A percentile compares a stretch with the other conserved stretches of the same genome.
Evolutionary conservation across 2,888 invertebrate genomes (phyloP).

Genomic region (Shargacucullia verbasci): DNA sequence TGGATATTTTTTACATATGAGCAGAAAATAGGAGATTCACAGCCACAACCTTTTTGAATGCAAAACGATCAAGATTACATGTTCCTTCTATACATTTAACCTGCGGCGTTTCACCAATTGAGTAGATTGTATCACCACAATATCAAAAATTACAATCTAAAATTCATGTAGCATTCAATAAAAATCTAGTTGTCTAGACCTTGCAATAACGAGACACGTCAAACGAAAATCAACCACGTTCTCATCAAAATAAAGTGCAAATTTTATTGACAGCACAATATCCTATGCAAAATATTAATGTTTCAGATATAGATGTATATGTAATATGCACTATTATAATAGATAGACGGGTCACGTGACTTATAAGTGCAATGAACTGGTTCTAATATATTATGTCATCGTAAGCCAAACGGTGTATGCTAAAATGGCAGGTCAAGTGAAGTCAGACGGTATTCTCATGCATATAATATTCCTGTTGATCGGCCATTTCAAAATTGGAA

Average conservation of each 20-base stretch:
- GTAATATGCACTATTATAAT: conserved; percentile 38
- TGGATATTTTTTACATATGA: too few species aligned
- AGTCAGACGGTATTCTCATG: not conserved
- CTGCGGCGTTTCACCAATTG: not conserved
- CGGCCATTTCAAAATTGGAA: too few species aligned
- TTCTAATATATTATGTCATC: conserved; percentile 47
- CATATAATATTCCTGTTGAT: not conserved
- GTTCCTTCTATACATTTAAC: not conserved
- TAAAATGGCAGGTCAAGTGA: conserved; percentile 1
- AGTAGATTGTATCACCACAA: conserved; percentile 14
- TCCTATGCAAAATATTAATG: conserved; percentile 15
- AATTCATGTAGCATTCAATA: conserved; percentile 23
- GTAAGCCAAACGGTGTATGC: conserved; percentile 8
- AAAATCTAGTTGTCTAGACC: conserved; percentile 43
- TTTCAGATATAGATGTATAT: conserved; percentile 6
- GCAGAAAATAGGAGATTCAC: too few species aligned
- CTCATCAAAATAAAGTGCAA: conserved; percentile 3
- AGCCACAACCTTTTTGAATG: too few species aligned
- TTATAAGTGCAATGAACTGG: conserved; percentile 53
- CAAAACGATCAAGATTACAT: too few species aligned
- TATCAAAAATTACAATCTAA: conserved; percentile 25
- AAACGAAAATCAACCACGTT: conserved; percentile 4
- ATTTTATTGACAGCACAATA: not conserved
- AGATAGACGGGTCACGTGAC: conserved; percentile 40
- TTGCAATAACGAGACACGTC: conserved; percentile 8